Conservation (phyloP, 2,888 invertebrate species). For the Chelonus formosanus region DNA sequence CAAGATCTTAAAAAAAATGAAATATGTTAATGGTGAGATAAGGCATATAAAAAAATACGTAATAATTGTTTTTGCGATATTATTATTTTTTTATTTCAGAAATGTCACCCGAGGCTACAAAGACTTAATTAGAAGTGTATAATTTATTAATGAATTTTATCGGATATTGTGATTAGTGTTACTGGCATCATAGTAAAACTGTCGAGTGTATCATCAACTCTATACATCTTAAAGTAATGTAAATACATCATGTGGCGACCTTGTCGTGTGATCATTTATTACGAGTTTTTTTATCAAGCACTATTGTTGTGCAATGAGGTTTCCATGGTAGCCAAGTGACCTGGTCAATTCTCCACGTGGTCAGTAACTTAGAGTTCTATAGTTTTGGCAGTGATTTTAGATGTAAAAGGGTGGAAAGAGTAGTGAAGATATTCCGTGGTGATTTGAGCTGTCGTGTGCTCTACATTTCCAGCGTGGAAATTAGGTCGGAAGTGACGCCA, state of each 20-base stretch:
- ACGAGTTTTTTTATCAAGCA: constrained; percentile 32
- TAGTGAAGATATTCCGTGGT: background rate
- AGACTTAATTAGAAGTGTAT: no score
- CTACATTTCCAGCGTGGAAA: constrained; percentile 29
- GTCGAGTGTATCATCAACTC: background rate
- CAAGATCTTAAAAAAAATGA: no score
- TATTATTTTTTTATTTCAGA: no score
- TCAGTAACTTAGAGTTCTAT: constrained; percentile 46
- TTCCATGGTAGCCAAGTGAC: constrained; percentile 60
- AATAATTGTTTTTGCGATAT: no score
- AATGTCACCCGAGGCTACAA: no score
- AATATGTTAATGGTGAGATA: no score
- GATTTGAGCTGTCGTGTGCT: constrained; percentile 32
- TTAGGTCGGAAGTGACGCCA: constrained; percentile 36
- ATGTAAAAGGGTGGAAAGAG: constrained; percentile 10
- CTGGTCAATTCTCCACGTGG: constrained; percentile 64
- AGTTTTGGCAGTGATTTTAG: constrained; percentile 9
- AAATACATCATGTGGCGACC: constrained; percentile 48
- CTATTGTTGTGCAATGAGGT: constrained; percentile 57
- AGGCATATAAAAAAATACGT: no score
- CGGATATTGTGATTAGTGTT: no score
- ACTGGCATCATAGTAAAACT: background rate
- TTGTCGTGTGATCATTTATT: constrained; percentile 55
- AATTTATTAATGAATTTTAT: no score
- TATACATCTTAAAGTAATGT: constrained; percentile 10